Percentiles rank a stretch among this genome's conserved stretches.
These are phyloP conservation scores for Platygyra sinensis DNA, from an alignment of 64 coral and sea anemone genomes.

Conservation along the genomic window DNA sequence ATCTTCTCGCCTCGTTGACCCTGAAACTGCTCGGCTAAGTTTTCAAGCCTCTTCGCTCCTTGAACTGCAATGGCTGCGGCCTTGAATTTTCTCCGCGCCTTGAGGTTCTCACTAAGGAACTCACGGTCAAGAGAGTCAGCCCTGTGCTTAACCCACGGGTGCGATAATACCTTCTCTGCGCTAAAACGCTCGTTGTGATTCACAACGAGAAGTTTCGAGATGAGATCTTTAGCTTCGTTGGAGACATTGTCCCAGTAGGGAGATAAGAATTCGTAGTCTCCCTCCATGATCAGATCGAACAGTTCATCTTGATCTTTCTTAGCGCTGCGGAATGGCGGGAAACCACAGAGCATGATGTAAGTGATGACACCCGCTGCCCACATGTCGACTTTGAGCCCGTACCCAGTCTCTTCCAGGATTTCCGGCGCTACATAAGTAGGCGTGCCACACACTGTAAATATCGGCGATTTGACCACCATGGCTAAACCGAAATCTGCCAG, in stretches of 20 bases:
- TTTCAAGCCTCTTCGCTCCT: conserved; percentile 85
- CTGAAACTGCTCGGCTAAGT: conserved; percentile 85
- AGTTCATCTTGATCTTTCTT: conserved; percentile 96
- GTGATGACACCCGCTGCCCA: conserved; percentile 98
- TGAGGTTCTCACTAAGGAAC: conserved; percentile 29
- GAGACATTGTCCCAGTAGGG: conserved; percentile 96
- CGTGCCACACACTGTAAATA: conserved; percentile 96
- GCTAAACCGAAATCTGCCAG: conserved; percentile 97
- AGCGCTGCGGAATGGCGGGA: conserved; percentile 97
- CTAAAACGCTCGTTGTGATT: conserved; percentile 55
- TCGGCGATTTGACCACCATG: conserved; percentile 81
- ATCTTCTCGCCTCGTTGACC: conserved; percentile 85
- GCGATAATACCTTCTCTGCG: conserved; percentile 76
- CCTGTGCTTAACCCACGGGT: conserved; percentile 69
- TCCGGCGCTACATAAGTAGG: conserved; percentile 98
- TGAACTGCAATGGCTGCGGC: conserved; percentile 79
- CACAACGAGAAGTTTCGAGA: conserved; percentile 81
- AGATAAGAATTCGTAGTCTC: conserved; percentile 61
- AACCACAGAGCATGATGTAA: conserved; percentile 99
- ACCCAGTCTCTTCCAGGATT: conserved; percentile 94
- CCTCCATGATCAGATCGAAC: conserved; percentile 72
- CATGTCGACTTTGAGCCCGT: conserved; percentile 93
- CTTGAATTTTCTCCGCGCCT: conserved; percentile 75
- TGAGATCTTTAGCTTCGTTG: conserved; percentile 78
- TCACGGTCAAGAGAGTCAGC: conserved; percentile 38